phyloP scores from a whole-genome alignment of 2,113 vertebrate species.

The Clarias macrocephalus region DNA sequence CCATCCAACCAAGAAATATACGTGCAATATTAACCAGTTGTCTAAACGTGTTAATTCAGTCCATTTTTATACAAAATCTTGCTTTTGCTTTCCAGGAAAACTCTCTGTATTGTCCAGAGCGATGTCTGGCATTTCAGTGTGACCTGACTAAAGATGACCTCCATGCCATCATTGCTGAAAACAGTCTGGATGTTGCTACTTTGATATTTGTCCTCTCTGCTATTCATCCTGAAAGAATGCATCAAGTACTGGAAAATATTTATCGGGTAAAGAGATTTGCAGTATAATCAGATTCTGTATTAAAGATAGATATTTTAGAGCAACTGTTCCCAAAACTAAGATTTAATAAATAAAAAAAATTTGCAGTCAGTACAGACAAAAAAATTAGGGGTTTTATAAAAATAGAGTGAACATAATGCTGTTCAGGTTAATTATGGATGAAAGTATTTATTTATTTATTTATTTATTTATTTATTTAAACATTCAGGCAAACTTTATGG shows the following conservation, averaged over 20 bases:
- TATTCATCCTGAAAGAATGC: conserved; percentile 95
- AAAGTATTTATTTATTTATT: neutral
- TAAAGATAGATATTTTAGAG: neutral
- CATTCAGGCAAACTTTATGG: neutral
- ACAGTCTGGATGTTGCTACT: conserved; percentile 81
- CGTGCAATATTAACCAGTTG: neutral
- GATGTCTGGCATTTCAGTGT: conserved; percentile 90
- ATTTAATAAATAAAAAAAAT: neutral
- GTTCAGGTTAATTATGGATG: neutral
- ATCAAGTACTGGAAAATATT: conserved; percentile 80
- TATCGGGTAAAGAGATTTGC: conserved; percentile 75
- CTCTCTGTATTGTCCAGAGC: conserved; percentile 75
- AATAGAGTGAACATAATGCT: neutral
- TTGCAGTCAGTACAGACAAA: neutral
- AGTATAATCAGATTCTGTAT: neutral
- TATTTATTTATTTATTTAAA: neutral
- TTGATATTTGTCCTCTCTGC: conserved; percentile 95
- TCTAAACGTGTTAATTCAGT: neutral
- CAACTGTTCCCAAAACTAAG: neutral
- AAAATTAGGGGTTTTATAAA: neutral
- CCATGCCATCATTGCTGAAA: conserved; percentile 72
- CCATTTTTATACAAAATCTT: neutral
- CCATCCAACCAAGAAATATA: neutral
- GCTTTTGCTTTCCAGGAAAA: conserved; percentile 77
- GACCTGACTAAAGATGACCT: conserved; percentile 91